These are phyloP conservation scores for Lithobates pipiens DNA, from an alignment of 2,797 vertebrate species.

Conservation along the genomic window DNA sequence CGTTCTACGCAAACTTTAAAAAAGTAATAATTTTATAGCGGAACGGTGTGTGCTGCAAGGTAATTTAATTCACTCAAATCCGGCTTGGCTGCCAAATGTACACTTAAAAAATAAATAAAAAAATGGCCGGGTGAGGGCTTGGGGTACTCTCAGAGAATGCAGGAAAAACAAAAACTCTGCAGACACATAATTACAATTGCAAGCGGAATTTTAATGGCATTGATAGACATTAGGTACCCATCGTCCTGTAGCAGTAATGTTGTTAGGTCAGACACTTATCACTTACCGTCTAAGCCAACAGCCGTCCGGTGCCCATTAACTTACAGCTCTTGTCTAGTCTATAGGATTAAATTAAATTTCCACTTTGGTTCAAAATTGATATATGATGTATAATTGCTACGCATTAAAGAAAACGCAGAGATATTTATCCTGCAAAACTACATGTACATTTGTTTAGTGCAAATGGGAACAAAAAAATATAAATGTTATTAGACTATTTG, in stretches of 20 bases:
- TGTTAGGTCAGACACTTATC: no score
- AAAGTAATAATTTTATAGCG: constrained; percentile 80
- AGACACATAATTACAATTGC: constrained; percentile 74
- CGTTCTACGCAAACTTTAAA: constrained; percentile 73
- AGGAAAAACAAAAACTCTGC: constrained; percentile 67
- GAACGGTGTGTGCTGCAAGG: constrained; percentile 75
- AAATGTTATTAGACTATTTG: no score
- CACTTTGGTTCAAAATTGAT: no score
- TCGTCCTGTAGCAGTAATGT: not conserved
- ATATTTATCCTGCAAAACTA: no score
- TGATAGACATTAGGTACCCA: constrained; percentile 58
- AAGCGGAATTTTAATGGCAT: constrained; percentile 51
- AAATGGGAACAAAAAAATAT: no score
- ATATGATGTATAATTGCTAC: no score
- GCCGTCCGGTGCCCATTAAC: no score
- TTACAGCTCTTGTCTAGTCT: no score
- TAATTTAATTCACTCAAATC: constrained; percentile 80
- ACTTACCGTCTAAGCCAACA: no score
- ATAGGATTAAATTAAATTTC: no score
- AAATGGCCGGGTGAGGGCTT: constrained; percentile 76
- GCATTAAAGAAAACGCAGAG: no score
- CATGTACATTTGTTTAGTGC: no score
- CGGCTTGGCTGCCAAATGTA: constrained; percentile 76
- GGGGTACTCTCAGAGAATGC: constrained; percentile 77
- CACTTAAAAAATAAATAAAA: constrained; percentile 65